Conservation (phyloP, 2,888 invertebrate genomes). For the Ectemnius cavifrons region DNA sequence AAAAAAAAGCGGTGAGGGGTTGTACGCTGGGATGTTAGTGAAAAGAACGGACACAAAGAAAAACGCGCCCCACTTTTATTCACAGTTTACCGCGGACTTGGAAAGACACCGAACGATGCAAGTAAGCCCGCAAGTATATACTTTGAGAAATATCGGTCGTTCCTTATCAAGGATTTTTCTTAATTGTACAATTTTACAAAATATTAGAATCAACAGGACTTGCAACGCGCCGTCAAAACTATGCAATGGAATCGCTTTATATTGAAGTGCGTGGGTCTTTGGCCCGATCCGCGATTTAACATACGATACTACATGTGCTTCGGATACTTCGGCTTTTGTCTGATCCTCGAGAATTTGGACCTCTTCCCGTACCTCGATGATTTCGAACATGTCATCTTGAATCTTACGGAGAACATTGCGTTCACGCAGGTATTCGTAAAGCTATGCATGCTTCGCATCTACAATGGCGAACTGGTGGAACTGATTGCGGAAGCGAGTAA, state of each 20-base stretch:
- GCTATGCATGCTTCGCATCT: conserved; percentile 62
- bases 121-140: too few species aligned
- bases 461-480: conserved; percentile 58
- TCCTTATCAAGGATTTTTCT: too few species aligned
- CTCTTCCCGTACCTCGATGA: conserved; percentile 60
- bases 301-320: conserved; percentile 59
- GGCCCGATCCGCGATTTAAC: conserved; percentile 60
- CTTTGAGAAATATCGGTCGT: too few species aligned
- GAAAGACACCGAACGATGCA: too few species aligned
- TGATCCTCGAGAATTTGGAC: conserved; percentile 67
- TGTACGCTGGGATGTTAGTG: too few species aligned
- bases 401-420: conserved; percentile 66
- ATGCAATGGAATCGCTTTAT: conserved; percentile 63
- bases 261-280: conserved; percentile 63
- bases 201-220: conserved; percentile 28
- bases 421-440: conserved; percentile 65
- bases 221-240: conserved; percentile 57
- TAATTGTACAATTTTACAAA: too few species aligned
- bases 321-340: conserved; percentile 63
- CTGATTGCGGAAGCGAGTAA: conserved; percentile 59
- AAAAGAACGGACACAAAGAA: too few species aligned
- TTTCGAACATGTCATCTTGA: conserved; percentile 67
- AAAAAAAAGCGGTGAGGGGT: too few species aligned
- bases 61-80: too few species aligned
- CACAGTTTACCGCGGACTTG: too few species aligned